Percentiles rank a stretch among this genome's conserved stretches.
These are phyloP conservation scores for Stenodema calcarata DNA, from an alignment of 2,888 invertebrate genomes.

Conservation along the genomic window DNA sequence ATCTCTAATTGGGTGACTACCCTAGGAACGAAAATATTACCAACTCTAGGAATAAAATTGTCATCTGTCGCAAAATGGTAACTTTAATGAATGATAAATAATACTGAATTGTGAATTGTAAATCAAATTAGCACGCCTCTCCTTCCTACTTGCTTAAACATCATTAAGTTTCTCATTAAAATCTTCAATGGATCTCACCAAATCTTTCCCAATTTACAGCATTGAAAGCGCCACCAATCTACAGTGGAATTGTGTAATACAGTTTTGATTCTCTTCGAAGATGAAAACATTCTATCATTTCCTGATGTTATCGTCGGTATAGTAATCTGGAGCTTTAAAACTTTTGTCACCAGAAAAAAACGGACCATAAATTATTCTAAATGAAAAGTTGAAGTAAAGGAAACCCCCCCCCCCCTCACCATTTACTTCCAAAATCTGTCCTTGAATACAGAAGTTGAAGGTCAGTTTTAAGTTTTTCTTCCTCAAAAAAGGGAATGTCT, in stretches of 20 bases:
- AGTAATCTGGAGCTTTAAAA: neutral
- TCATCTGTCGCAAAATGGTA: too few relatives aligned
- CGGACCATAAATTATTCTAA: neutral
- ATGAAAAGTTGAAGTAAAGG: slow-evolving; percentile 4
- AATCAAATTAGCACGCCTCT: neutral
- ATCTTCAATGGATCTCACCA: neutral
- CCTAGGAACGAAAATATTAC: too few relatives aligned
- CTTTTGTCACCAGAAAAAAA: neutral
- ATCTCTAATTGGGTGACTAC: too few relatives aligned
- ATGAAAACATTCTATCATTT: neutral
- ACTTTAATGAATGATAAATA: too few relatives aligned
- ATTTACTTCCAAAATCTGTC: neutral
- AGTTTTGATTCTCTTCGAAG: neutral
- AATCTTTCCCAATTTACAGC: neutral
- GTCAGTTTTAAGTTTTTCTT: slow-evolving; percentile 1
- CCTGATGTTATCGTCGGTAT: neutral
- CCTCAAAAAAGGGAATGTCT: neutral
- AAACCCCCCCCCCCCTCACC: neutral
- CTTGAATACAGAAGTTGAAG: neutral
- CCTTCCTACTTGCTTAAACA: neutral
- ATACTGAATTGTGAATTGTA: too few relatives aligned
- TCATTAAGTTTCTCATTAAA: neutral
- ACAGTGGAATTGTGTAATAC: neutral
- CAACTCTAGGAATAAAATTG: too few relatives aligned
- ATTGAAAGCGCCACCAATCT: too few relatives aligned